Base-by-base conservation (phyloP, 2,888 invertebrate species). In the Drosophila nigritarsus region DNA sequence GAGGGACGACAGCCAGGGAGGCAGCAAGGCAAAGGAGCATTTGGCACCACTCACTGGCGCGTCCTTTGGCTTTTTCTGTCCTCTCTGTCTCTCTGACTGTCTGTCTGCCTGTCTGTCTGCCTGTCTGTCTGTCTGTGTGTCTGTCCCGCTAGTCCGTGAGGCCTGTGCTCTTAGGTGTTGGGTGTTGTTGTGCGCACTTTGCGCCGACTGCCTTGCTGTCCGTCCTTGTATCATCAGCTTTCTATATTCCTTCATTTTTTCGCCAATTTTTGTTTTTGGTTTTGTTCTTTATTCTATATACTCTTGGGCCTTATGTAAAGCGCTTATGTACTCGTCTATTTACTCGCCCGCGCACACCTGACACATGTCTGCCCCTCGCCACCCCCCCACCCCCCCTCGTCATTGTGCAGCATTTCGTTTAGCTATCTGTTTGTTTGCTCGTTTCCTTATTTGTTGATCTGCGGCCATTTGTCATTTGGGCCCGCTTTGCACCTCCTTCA, bases 11-110 rank as follows among this genome's bases (percentile, higher is more conserved):
- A 15, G 45, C 3, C 45, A 45, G 45, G 45, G 45, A 24, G 45
- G 45, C 45, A 45, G 20, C 45, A 45, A 45, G 45, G 45, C 45
- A 61, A 74, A 68, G 74, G 62, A 78, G 78, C 78, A 82, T 73
- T 78, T 78, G 82, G 78, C 78, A 82, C 79, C 78, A 82, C 82
- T 82, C 80, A 53, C 66, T 69, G 65, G 60, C 78, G 78, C 58
- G 66, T 81, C 82, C 77, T 81, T 81, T 73, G 67, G 65, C 72
- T 64, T 79, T 9, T 49, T 18, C 27, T 73, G 62, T 42, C 40
- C 11, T 42, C n/a, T 42, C 42, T 13, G 34, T 11, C 42, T 18
- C 11, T 36, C 40, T 45, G 42, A 7, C 45, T 11, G 34, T 40
- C 64, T 34, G 32, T n/a, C 55, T 30, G 38, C 40, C 38, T n/a